Base-by-base conservation (phyloP, 1,140 invertebrate genomes). In the Drosophila nikananu region DNA sequence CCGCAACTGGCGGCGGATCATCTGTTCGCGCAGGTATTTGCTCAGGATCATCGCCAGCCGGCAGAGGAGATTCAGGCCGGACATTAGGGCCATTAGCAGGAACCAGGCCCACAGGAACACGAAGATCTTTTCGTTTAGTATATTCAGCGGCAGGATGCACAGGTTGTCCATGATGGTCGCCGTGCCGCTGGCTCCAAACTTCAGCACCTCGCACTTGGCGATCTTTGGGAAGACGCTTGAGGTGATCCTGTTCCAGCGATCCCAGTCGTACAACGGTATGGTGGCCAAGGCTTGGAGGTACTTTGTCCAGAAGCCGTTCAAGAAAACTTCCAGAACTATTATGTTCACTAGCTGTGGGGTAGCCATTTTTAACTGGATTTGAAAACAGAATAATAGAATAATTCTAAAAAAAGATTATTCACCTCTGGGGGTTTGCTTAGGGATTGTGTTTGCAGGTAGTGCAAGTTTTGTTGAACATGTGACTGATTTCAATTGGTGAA, bases 31-130 rank as follows among this genome's bases (percentile, higher is more conserved):
- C 44, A 93, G 59, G 63, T 76, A 52, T 39, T 79, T 58, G 83
- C 65, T 93, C 44, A 68, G 71, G 81, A 92, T 77, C 54, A 82
- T 67, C 8, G 80, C 70, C 44, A 83, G 48, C 15, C 93, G 93
- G 80, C 96, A 97, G 2, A 97, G 73, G 2, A 97, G 86, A 37
- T 95, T 94, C 10, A 96, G 74, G 21, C 94, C 94, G 0, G 96
- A 95, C 5, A 97, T 74, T 13, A 95, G 77, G 6, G 95, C 93
- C 42, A 97, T 93, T 25, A 96, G 92, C 19, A 97, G 94, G 70
- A 97, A 95, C 97, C 97, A 98, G 92, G 97, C 96, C 96, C 96
- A 97, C 0, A 97, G 92, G 67, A 97, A 95, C 10, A 96, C 94
- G 77, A 97, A 97, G 60, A 97, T 95, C 87, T 97, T 97, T 83